Percentiles rank a stretch among this genome's conserved stretches.
These are phyloP conservation scores for Hestina assimilis DNA, from an alignment of 1,140 invertebrate species.

Conservation along the genomic window DNA sequence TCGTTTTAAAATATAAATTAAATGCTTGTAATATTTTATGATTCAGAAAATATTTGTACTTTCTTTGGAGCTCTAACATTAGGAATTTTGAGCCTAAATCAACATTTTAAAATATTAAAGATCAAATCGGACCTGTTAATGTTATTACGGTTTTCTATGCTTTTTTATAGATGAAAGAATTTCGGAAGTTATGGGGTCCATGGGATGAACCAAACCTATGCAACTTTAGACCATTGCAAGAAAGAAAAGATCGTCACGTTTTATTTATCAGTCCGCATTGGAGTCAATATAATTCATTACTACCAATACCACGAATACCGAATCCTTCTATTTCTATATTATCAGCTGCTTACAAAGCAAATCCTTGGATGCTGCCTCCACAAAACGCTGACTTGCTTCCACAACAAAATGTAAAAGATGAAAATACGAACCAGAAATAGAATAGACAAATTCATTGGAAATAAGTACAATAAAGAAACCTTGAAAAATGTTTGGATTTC, in stretches of 20 bases:
- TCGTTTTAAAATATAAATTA: not conserved
- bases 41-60: no score
- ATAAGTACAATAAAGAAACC: not conserved
- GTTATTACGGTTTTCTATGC: no score
- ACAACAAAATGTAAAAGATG: conserved; percentile 7
- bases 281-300: conserved; percentile 66
- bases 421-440: no score
- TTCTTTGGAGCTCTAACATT: no score
- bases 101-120: no score
- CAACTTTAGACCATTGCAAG: conserved; percentile 62
- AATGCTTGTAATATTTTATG: no score
- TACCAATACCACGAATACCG: conserved; percentile 66
- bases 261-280: conserved; percentile 73
- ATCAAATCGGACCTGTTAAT: no score
- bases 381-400: conserved; percentile 55
- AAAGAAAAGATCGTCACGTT: conserved; percentile 47
- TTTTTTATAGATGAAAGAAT: conserved; percentile 72
- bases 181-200: conserved; percentile 64
- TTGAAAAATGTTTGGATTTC: no score
- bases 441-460: not conserved
- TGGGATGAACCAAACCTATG: conserved; percentile 58
- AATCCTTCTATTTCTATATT: conserved; percentile 56
- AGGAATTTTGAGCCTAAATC: no score
- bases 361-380: conserved; percentile 57
- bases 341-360: conserved; percentile 46